These are phyloP conservation scores for Tyrannus savana DNA, from an alignment of 2,113 vertebrate species.

Conservation along the genomic window DNA sequence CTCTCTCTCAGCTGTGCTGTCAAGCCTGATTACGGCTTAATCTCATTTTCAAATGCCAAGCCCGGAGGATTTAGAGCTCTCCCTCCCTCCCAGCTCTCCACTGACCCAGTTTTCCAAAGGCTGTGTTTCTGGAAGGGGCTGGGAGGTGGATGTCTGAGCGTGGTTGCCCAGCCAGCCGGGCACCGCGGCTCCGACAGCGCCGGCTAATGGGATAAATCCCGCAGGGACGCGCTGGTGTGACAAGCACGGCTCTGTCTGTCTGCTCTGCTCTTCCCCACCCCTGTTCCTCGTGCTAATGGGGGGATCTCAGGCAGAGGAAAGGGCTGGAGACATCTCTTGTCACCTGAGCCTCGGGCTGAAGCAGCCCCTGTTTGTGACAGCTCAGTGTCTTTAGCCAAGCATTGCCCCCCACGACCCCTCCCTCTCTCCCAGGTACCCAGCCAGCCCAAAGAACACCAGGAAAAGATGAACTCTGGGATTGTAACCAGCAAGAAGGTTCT, in stretches of 20 bases:
- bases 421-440: not conserved
- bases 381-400: not conserved
- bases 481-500: not conserved
- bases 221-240: not conserved
- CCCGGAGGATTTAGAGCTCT: not conserved
- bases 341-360: not conserved
- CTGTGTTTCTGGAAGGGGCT: not conserved
- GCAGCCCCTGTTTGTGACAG: not conserved
- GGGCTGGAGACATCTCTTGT: not conserved
- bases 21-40: constrained; percentile 35
- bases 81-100: constrained; percentile 3
- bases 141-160: not conserved
- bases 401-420: fast-evolving
- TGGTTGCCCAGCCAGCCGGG: not conserved
- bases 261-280: not conserved
- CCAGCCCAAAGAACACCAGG: not conserved
- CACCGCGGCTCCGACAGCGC: fast-evolving
- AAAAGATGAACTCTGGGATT: fast-evolving
- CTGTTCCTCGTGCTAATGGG: fast-evolving
- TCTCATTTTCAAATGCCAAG: constrained; percentile 43
- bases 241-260: not conserved
- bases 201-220: not conserved
- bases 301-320: not conserved
- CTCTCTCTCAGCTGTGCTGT: constrained; percentile 7
- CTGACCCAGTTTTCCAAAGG: constrained; percentile 45